Conservation (phyloP, 2,113 vertebrate genomes). For the Pygoscelis adeliae region DNA sequence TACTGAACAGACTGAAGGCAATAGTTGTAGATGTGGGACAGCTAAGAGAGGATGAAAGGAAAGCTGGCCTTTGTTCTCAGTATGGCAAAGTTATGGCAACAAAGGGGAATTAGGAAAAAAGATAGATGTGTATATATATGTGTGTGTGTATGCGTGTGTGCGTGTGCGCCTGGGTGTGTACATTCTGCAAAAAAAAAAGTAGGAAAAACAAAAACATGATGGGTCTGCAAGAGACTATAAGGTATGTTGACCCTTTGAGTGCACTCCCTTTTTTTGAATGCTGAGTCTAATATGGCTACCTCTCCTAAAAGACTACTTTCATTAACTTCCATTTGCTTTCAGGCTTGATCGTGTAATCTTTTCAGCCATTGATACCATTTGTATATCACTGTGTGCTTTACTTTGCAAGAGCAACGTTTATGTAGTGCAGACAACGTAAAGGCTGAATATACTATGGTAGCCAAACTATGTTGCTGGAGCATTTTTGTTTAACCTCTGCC, state of each 20-base stretch:
- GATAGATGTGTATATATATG: not conserved
- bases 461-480: not conserved
- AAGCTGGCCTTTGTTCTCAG: not conserved
- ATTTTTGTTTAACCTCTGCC: slow-evolving; percentile 32
- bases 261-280: slow-evolving; percentile 66
- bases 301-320: slow-evolving; percentile 75
- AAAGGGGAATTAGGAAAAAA: not conserved
- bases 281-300: slow-evolving; percentile 77
- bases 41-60: not conserved
- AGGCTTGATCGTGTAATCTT: slow-evolving; percentile 28
- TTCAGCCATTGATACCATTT: slow-evolving; percentile 52
- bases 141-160: not conserved
- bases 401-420: slow-evolving; percentile 22
- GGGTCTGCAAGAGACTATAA: slow-evolving; percentile 32
- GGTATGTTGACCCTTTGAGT: slow-evolving; percentile 44
- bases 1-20: slow-evolving; percentile 33
- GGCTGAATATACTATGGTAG: slow-evolving; percentile 43
- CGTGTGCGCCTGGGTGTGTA: not conserved
- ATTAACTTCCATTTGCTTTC: slow-evolving; percentile 67
- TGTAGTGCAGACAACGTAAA: slow-evolving; percentile 7
- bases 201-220: not conserved
- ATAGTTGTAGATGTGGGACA: not conserved
- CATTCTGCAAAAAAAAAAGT: not conserved
- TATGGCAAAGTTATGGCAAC: not conserved
- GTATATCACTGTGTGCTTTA: slow-evolving; percentile 56